Evolutionary conservation across 1,140 invertebrate species (phyloP).

Genomic region (Gonatopus flavifemur): DNA sequence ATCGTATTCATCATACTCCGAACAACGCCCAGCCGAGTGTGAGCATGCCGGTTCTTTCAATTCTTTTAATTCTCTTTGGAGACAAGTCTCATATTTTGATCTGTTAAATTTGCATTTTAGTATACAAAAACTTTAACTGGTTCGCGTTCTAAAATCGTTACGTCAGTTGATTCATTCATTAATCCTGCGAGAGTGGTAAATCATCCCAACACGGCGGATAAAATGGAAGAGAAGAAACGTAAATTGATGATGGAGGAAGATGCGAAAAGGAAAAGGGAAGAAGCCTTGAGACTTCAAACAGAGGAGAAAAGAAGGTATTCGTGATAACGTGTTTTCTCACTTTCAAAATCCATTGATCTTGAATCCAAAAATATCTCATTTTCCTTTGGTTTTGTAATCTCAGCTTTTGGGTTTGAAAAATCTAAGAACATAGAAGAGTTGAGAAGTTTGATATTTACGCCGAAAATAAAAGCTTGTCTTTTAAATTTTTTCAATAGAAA

Average conservation of each 20-base stretch:
- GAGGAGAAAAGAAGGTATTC: slow-evolving; percentile 61
- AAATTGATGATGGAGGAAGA: slow-evolving; percentile 42
- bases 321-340: no score
- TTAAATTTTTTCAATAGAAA: no score
- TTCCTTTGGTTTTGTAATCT: no score
- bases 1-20: slow-evolving; percentile 41
- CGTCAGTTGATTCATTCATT: slow-evolving; percentile 44
- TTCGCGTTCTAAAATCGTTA: slow-evolving; percentile 39
- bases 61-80: slow-evolving; percentile 2
- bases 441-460: no score
- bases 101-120: slow-evolving; percentile 33
- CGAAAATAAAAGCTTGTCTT: no score
- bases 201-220: slow-evolving; percentile 39
- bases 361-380: no score
- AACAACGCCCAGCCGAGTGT: slow-evolving; percentile 20
- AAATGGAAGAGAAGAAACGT: slow-evolving; percentile 39
- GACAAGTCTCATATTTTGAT: background rate
- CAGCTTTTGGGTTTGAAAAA: no score
- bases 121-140: slow-evolving; percentile 37
- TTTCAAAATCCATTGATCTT: no score
- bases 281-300: slow-evolving; percentile 44
- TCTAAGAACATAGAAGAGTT: no score
- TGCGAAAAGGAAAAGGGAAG: slow-evolving; percentile 49
- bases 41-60: slow-evolving; percentile 5
- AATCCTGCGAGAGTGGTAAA: slow-evolving; percentile 27